Evolutionary conservation across 2,888 invertebrate genomes (phyloP).

Genomic region (Drosophila algonquin): DNA sequence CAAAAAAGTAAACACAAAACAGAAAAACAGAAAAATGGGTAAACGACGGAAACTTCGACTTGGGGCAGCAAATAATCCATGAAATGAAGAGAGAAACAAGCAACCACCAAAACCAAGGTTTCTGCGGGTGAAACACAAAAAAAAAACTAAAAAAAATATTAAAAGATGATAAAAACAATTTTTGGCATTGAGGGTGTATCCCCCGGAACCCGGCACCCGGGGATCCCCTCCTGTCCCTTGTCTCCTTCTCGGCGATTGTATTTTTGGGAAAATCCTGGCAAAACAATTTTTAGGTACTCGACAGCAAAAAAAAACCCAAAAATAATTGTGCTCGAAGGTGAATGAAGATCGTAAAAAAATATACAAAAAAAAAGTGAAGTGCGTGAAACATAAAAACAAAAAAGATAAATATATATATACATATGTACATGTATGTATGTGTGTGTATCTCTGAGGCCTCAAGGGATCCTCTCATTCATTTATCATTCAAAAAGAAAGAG

Average conservation of each 20-base stretch:
- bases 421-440: not conserved
- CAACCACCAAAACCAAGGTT: constrained; percentile 39
- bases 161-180: constrained; percentile 6
- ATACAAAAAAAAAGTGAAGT: constrained; percentile 12
- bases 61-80: constrained; percentile 11
- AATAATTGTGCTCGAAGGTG: constrained; percentile 35
- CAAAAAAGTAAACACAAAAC: constrained; percentile 24
- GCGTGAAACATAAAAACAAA: constrained; percentile 8
- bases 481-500: no score
- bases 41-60: constrained; percentile 22
- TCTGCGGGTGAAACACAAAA: constrained; percentile 16
- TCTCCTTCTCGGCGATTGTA: not conserved
- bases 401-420: no score
- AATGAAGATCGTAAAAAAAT: constrained; percentile 16
- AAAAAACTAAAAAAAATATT: not conserved
- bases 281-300: no score
- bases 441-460: not conserved
- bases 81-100: constrained; percentile 28
- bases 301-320: constrained; percentile 26
- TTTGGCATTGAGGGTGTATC: constrained; percentile 18
- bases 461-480: not conserved
- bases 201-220: not conserved
- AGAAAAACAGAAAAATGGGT: constrained; percentile 8
- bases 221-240: not conserved
- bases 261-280: constrained; percentile 40